Percentiles rank a stretch among this genome's conserved stretches.
phyloP scores from a whole-genome alignment of 2,797 vertebrate species.

The Momotus momota region DNA sequence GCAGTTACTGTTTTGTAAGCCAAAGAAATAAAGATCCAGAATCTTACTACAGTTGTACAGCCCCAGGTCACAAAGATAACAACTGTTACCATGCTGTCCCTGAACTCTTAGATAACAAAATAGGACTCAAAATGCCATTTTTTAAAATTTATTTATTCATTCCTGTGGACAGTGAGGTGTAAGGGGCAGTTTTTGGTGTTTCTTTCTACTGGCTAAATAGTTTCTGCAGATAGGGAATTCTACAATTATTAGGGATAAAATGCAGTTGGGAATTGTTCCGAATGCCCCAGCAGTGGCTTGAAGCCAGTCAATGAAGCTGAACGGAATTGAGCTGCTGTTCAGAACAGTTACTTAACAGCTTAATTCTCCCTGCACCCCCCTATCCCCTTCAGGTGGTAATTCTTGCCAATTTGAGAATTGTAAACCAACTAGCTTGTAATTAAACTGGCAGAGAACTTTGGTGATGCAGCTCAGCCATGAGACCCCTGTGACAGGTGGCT shows the following conservation, averaged over 20 bases:
- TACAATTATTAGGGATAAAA: not conserved
- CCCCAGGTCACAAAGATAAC: not conserved
- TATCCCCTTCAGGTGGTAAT: too few species aligned
- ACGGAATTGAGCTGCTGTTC: not conserved
- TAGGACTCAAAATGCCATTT: not conserved
- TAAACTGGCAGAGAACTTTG: not conserved
- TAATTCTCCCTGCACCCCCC: not conserved
- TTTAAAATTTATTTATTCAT: not conserved
- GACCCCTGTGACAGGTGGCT: not conserved
- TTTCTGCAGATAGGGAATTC: not conserved
- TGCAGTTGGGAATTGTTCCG: not conserved
- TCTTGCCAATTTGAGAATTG: not conserved
- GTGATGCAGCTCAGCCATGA: not conserved
- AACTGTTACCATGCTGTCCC: not conserved
- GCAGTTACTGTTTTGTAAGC: not conserved
- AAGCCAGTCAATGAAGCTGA: not conserved
- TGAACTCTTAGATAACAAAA: not conserved
- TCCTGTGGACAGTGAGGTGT: not conserved
- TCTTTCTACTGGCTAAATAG: not conserved
- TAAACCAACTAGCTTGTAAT: not conserved
- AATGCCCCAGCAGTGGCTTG: not conserved
- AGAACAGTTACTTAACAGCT: slow-evolving; percentile 12
- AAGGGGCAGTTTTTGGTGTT: not conserved
- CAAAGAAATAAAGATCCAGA: not conserved
- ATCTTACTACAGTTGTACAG: not conserved